phyloP scores from a whole-genome alignment of 2,888 invertebrate species.

The Bombylius major region DNA sequence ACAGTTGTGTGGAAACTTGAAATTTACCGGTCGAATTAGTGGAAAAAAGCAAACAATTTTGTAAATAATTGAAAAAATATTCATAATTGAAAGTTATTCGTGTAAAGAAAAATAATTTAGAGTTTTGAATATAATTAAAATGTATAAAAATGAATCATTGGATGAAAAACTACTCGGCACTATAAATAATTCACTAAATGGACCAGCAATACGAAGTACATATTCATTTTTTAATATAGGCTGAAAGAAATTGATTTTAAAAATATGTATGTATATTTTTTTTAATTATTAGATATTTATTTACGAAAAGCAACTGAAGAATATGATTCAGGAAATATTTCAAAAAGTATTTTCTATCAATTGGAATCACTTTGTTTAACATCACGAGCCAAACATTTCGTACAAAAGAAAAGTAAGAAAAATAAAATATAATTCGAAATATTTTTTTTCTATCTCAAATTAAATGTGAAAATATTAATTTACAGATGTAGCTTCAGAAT shows the following conservation, averaged over 20 bases:
- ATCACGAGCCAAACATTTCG: background rate
- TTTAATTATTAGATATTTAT: background rate
- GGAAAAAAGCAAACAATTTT: too few species aligned
- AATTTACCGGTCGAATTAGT: too few species aligned
- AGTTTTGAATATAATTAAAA: background rate
- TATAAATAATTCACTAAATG: background rate
- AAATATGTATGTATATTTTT: too few species aligned
- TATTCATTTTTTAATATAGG: background rate
- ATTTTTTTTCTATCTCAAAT: too few species aligned
- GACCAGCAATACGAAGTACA: background rate
- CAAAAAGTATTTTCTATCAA: background rate
- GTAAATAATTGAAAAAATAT: too few species aligned
- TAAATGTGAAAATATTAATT: too few species aligned
- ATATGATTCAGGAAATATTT: background rate
- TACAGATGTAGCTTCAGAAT: too few species aligned
- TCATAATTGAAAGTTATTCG: too few species aligned
- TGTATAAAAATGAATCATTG: background rate
- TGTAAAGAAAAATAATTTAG: too few species aligned
- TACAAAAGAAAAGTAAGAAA: background rate
- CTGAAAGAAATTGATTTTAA: too few species aligned
- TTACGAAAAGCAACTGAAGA: background rate
- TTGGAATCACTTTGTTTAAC: background rate
- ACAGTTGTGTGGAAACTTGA: too few species aligned
- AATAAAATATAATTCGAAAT: too few species aligned
- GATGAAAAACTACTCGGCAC: background rate